Conservation (phyloP, 92 coral and sea anemone species). For the Parazoanthus darwini region DNA sequence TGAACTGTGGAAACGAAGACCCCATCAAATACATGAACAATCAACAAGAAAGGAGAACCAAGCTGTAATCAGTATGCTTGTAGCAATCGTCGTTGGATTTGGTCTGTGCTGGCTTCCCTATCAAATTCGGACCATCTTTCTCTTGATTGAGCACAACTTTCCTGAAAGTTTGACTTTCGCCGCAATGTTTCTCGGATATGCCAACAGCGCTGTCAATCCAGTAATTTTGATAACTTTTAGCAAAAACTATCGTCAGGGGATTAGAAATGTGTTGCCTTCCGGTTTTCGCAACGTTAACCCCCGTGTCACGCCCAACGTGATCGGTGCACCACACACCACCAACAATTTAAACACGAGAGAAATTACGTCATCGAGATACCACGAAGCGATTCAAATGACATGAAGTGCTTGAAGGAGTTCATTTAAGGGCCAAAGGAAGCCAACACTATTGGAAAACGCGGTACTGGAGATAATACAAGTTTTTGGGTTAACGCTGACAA, state of each 20-base stretch:
- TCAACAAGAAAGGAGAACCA: slow-evolving; percentile 25
- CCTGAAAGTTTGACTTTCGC: slow-evolving; percentile 5
- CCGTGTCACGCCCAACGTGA: slow-evolving; percentile 11
- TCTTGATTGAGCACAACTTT: neutral
- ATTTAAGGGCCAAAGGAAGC: too few relatives aligned
- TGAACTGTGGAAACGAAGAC: slow-evolving; percentile 26
- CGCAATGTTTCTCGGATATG: slow-evolving; percentile 26
- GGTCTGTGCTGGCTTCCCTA: slow-evolving; percentile 37
- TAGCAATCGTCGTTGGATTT: slow-evolving; percentile 26
- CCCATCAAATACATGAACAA: slow-evolving; percentile 3
- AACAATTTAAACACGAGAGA: neutral
- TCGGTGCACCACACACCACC: neutral
- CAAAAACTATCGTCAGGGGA: slow-evolving; percentile 42
- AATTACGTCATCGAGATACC: neutral
- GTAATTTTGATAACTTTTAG: slow-evolving; percentile 26
- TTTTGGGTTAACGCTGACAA: too few relatives aligned
- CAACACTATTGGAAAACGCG: too few relatives aligned
- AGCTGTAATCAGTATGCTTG: slow-evolving; percentile 34
- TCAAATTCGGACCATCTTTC: slow-evolving; percentile 6
- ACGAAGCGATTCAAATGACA: slow-evolving; percentile 3
- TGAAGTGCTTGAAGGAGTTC: neutral
- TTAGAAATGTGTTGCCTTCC: neutral
- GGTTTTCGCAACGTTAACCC: neutral
- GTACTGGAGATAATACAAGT: too few relatives aligned
- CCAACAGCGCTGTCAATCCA: slow-evolving; percentile 40